Base-by-base conservation (phyloP, 2,797 vertebrate species). In the Poecilia wingei region DNA sequence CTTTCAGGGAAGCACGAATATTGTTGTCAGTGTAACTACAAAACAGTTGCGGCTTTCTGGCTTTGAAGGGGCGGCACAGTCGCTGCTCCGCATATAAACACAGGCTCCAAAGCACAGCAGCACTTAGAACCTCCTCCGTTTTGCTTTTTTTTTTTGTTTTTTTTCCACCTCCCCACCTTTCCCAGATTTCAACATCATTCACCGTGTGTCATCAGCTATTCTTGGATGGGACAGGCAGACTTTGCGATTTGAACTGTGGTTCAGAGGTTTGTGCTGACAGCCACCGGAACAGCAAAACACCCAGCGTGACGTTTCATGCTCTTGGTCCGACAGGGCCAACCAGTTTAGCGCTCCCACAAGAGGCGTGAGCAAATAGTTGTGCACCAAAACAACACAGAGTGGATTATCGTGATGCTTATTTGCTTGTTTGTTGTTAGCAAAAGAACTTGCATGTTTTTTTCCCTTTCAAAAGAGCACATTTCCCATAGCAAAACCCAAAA, bases 131-230 rank as follows among this genome's bases (percentile, higher is more conserved):
- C 87, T 86, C 79, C 49, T 10, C 84, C 39, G 53, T n/a, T 74
- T 76, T 8, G 41, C 41, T 41, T 73, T 61, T 43, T 43, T n/a
- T 12, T 28, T 31, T 77, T 72, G 13, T 31, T 41, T n/a, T 25
- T 59, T 76, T 72, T 13, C 82, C 33, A 75, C 74, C 78, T 85
- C 77, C 36, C 76, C 82, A 79, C 77, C 81, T 84, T 87, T 87
- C 74, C 79, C 82, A 33, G 83, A 82, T 90, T 90, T 92, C 84
- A 89, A 89, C 90, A 90, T 90, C 90, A 79, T 77, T 72, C 79
- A 49, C 70, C 2, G 36, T 80, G 85, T 82, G 90, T 86, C 87
- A 84, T 82, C 80, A 25, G 84, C 91, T 92, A 90, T 90, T 94
- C 85, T 91, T 74, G 87, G 91, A 81, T 78, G 39, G 66, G 39